phyloP scores from a whole-genome alignment of 2,113 vertebrate genomes.

The Amia ocellicauda region DNA sequence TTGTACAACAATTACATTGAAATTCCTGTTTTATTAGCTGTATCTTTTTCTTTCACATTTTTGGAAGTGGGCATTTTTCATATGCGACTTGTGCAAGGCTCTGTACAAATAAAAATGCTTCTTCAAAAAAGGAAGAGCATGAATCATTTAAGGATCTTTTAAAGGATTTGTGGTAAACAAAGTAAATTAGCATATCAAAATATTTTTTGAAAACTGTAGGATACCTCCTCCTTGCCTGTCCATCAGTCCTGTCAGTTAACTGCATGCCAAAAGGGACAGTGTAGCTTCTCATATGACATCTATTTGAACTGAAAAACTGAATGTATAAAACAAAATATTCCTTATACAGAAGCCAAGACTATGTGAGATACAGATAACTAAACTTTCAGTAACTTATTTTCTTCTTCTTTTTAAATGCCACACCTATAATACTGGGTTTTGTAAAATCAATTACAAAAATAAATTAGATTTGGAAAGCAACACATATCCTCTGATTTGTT shows the following conservation, averaged over 20 bases:
- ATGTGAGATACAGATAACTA: constrained; percentile 24
- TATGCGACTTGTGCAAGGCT: neutral
- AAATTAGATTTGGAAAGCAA: too few species aligned
- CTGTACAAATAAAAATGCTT: too few species aligned
- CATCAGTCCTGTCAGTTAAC: constrained; percentile 11
- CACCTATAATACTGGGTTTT: neutral
- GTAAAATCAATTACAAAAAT: too few species aligned
- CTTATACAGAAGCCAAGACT: constrained; percentile 13
- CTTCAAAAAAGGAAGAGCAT: too few species aligned
- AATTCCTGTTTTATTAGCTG: constrained; percentile 30
- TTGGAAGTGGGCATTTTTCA: neutral
- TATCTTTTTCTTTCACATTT: neutral
- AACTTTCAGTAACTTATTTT: too few species aligned
- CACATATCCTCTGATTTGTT: too few species aligned
- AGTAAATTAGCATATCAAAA: constrained; percentile 49
- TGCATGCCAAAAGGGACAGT: constrained; percentile 16
- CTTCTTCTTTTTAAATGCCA: neutral
- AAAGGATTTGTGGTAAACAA: constrained; percentile 34
- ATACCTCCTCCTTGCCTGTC: constrained; percentile 24
- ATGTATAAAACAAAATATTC: constrained; percentile 14
- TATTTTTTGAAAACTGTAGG: constrained; percentile 15
- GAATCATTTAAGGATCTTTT: neutral
- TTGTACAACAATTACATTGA: too few species aligned
- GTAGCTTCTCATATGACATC: constrained; percentile 14
- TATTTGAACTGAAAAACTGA: constrained; percentile 28